A percentile compares a stretch with the other conserved stretches of the same genome.
These are phyloP conservation scores for Macroglossus sobrinus DNA, from an alignment of 2,113 vertebrate genomes.

Conservation along the genomic window DNA sequence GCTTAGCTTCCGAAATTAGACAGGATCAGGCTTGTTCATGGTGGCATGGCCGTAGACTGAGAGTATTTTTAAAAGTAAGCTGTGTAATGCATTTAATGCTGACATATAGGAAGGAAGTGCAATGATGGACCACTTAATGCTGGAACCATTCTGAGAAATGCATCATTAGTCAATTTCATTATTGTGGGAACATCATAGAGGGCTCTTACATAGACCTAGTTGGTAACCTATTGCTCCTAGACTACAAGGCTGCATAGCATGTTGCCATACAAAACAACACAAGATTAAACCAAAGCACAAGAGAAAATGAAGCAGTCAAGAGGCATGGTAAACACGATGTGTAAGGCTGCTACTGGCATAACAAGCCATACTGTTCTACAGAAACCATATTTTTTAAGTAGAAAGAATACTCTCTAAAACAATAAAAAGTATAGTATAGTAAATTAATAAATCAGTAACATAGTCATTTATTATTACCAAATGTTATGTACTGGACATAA, in stretches of 20 bases:
- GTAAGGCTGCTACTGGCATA: not conserved
- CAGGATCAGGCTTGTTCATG: no score
- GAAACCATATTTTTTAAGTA: not conserved
- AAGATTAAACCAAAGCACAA: not conserved
- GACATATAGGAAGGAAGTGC: not conserved
- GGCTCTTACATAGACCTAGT: not conserved
- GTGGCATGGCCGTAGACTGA: not conserved
- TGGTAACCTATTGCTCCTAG: not conserved
- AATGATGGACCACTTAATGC: not conserved
- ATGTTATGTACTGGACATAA: not conserved
- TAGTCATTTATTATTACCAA: not conserved
- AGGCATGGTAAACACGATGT: not conserved
- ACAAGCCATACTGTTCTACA: not conserved
- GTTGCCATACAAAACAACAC: not conserved
- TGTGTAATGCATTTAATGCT: not conserved
- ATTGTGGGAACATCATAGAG: not conserved
- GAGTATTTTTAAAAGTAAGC: not conserved
- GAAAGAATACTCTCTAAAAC: not conserved
- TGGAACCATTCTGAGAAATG: not conserved
- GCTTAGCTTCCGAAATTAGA: no score
- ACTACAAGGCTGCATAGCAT: not conserved
- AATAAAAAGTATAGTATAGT: not conserved
- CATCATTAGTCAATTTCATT: not conserved
- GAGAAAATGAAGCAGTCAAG: not conserved
- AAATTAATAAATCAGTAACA: not conserved